Conservation (phyloP, 2,888 invertebrate species). For the Epinotia brunnichana region DNA sequence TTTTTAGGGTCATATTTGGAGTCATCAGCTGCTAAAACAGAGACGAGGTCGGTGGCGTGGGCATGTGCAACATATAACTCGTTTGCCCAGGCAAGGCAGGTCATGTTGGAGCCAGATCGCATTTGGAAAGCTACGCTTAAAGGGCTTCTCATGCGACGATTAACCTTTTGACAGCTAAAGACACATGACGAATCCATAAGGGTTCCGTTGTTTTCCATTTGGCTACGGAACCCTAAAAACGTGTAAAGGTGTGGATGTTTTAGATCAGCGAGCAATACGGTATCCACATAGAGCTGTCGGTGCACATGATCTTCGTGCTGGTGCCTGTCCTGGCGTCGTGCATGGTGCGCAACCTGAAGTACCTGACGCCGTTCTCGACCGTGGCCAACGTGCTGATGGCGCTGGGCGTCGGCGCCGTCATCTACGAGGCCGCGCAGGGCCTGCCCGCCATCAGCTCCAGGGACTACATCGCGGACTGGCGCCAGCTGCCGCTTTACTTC, state of each 20-base stretch:
- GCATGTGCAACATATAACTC: too few relatives aligned
- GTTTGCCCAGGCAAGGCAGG: too few relatives aligned
- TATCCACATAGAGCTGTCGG: slow-evolving; percentile 85
- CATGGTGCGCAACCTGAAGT: slow-evolving; percentile 93
- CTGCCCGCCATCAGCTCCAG: slow-evolving; percentile 86
- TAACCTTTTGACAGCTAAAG: too few relatives aligned
- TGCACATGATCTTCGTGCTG: slow-evolving; percentile 89
- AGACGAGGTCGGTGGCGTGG: too few relatives aligned
- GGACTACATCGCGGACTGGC: slow-evolving; percentile 84
- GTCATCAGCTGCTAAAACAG: too few relatives aligned
- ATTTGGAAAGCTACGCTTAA: too few relatives aligned
- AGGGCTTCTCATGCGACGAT: too few relatives aligned
- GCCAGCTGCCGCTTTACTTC: slow-evolving; percentile 92
- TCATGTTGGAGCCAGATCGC: too few relatives aligned
- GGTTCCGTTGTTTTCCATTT: too few relatives aligned
- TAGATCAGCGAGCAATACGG: slow-evolving; percentile 88
- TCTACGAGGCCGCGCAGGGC: slow-evolving; percentile 89
- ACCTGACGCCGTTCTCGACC: slow-evolving; percentile 95
- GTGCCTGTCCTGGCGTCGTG: slow-evolving; percentile 89
- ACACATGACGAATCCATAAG: too few relatives aligned
- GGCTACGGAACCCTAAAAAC: too few relatives aligned
- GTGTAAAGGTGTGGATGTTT: slow-evolving; percentile 47
- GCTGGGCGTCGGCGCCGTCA: slow-evolving; percentile 88
- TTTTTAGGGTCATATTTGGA: too few relatives aligned
- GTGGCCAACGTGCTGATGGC: slow-evolving; percentile 94